Conservation (phyloP, 2,888 invertebrate species). For the Serrognathus titanus region DNA sequence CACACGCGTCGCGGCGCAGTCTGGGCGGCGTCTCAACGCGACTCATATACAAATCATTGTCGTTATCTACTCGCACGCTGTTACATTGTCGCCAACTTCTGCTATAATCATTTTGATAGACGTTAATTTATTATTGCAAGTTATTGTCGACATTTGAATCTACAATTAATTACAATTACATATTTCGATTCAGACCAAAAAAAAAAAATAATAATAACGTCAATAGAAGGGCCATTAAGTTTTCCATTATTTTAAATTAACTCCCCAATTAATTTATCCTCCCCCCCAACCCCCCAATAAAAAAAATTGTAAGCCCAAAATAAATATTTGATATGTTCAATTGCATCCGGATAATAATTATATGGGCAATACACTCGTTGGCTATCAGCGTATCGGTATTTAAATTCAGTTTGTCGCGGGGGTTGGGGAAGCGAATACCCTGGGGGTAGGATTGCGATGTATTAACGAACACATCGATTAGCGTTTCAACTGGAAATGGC, state of each 20-base stretch:
- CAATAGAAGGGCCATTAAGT: too few relatives aligned
- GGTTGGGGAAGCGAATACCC: constrained; percentile 9
- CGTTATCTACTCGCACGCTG: constrained; percentile 37
- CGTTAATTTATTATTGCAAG: constrained; percentile 37
- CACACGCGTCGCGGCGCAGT: constrained; percentile 32
- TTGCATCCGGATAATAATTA: constrained; percentile 25
- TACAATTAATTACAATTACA: too few relatives aligned
- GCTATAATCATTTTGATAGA: constrained; percentile 43
- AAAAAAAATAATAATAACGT: too few relatives aligned
- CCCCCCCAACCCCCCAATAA: too few relatives aligned
- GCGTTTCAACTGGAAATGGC: constrained; percentile 46
- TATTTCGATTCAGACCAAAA: too few relatives aligned
- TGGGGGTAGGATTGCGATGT: constrained; percentile 29
- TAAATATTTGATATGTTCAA: constrained; percentile 19
- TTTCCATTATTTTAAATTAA: too few relatives aligned
- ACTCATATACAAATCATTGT: constrained; percentile 42
- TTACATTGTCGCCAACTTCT: constrained; percentile 41
- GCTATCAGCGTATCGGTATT: constrained; percentile 28
- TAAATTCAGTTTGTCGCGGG: constrained; percentile 27
- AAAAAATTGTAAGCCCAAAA: constrained; percentile 2
- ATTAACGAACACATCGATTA: constrained; percentile 44
- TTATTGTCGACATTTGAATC: constrained; percentile 5
- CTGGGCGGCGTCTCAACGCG: constrained; percentile 19
- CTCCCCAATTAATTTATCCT: too few relatives aligned
- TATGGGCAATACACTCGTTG: constrained; percentile 19